These are phyloP conservation scores for Astreopora myriophthalma DNA, from an alignment of 64 coral and sea anemone species.

Conservation along the genomic window DNA sequence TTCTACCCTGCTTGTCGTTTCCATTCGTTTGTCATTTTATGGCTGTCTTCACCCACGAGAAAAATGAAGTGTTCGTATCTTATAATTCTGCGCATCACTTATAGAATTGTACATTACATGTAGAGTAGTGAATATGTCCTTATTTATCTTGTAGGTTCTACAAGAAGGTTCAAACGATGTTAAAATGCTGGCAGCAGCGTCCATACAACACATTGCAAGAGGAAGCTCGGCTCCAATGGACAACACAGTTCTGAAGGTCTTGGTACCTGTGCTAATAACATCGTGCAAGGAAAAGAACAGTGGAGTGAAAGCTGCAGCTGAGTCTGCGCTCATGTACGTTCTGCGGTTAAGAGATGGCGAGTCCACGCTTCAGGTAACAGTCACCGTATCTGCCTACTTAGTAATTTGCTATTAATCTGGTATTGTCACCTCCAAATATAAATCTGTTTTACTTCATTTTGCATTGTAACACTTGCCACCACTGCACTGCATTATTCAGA, in stretches of 20 bases:
- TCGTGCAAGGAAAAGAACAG: conserved; percentile 81
- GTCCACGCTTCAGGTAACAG: conserved; percentile 70
- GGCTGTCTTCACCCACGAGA: too few relatives aligned
- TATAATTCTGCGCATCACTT: too few relatives aligned
- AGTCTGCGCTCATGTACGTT: conserved; percentile 66
- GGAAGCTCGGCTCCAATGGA: conserved; percentile 57
- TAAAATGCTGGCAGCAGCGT: conserved; percentile 57
- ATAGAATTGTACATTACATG: too few relatives aligned
- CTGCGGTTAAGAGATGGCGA: conserved; percentile 74
- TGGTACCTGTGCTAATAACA: conserved; percentile 68
- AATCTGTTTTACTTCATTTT: too few relatives aligned
- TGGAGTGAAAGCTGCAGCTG: conserved; percentile 70
- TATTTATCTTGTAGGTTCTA: conserved; percentile 44
- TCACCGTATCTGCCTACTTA: not conserved
- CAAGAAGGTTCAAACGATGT: conserved; percentile 82
- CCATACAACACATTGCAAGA: conserved; percentile 56
- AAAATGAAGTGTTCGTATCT: too few relatives aligned
- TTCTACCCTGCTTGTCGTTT: too few relatives aligned
- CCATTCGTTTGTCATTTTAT: too few relatives aligned
- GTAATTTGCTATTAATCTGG: too few relatives aligned
- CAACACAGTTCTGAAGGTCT: conserved; percentile 41
- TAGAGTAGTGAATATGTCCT: too few relatives aligned
- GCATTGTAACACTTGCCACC: too few relatives aligned
- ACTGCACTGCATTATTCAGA: too few relatives aligned
- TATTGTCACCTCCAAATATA: too few relatives aligned